These are phyloP conservation scores for Lucilia sericata DNA, from an alignment of 1,140 invertebrate genomes.

Conservation along the genomic window DNA sequence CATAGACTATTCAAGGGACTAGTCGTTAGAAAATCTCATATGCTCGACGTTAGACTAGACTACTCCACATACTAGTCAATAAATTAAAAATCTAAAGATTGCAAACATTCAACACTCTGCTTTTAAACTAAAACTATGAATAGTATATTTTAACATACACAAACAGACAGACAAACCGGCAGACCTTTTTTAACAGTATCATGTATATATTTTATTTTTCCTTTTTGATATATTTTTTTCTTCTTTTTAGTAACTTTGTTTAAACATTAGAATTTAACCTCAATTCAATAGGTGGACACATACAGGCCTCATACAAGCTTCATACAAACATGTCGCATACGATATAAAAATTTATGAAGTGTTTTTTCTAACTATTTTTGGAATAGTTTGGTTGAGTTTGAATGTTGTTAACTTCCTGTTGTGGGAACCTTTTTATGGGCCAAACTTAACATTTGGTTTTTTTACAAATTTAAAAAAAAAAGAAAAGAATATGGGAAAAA, in stretches of 20 bases:
- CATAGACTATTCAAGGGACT: too few relatives aligned
- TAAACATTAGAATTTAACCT: slow-evolving; percentile 7
- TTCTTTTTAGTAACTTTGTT: background rate
- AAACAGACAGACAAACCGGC: background rate
- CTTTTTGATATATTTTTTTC: background rate
- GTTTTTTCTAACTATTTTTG: background rate
- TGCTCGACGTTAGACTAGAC: too few relatives aligned
- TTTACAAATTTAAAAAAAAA: background rate
- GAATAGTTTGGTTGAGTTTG: background rate
- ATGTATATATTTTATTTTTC: background rate
- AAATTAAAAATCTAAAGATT: background rate
- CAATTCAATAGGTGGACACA: slow-evolving; percentile 9
- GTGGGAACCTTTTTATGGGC: slow-evolving; percentile 11
- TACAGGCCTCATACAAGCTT: background rate
- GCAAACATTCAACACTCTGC: background rate
- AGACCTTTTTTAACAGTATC: background rate
- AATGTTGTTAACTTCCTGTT: background rate
- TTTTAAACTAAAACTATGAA: too few relatives aligned
- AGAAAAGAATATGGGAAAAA: background rate
- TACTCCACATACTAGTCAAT: too few relatives aligned
- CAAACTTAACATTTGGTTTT: background rate
- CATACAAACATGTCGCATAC: background rate
- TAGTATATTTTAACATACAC: background rate
- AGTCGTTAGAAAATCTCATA: too few relatives aligned
- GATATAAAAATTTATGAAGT: background rate